Base-by-base conservation (phyloP, 2,113 vertebrate species). In the Crotalus helleri region DNA sequence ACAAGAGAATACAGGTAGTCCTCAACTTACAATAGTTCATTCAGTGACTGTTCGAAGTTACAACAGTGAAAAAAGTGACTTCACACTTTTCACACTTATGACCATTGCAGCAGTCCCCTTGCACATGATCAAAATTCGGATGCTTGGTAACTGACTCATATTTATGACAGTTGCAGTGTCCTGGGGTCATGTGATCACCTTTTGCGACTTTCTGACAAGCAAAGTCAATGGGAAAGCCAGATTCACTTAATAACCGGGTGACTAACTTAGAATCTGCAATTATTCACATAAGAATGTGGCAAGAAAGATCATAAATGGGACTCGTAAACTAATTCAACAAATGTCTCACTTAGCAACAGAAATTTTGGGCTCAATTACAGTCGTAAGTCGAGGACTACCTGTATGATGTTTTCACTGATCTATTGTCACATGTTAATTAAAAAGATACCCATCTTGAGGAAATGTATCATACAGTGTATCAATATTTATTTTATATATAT, bases 401-500 rank as follows among this genome's bases (percentile, higher is more conserved):
- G 29, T n/a, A n/a, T 85, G 88, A 44, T 57, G 29, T 9, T 53
- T 11, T 9, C 59, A 57, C 24, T 69, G 0, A 53, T 49, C 9
- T 89, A 1, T 91, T 58, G n/a, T 81, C 81, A 89, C 58, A 57
- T 21, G 90, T 19, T 26, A 58, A 53, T 69, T 7, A 51, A 51
- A 92, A 51, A n/a, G 12, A 92, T 94, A 90, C 85, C 92, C 90
- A 93, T 92, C 88, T 69, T 64, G 29, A 58, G 87, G 93, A 96
- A 94, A 91, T 58, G 39, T 95, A 94, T 87, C 85, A 93, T 88
- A 89, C 19, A 11, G 1, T 94, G 69, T 87, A 57, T 29, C 29
- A 85, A 24, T 49, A 57, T 4, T 86, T 33, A 90, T 39, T 93
- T 92, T 90, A 11, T 88, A 91, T 91, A 87, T 86, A 49, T 88